Percentiles rank a stretch among this genome's conserved stretches.
Evolutionary conservation across 1,140 invertebrate species (phyloP).

Genomic region (Cyclargus thomasi): DNA sequence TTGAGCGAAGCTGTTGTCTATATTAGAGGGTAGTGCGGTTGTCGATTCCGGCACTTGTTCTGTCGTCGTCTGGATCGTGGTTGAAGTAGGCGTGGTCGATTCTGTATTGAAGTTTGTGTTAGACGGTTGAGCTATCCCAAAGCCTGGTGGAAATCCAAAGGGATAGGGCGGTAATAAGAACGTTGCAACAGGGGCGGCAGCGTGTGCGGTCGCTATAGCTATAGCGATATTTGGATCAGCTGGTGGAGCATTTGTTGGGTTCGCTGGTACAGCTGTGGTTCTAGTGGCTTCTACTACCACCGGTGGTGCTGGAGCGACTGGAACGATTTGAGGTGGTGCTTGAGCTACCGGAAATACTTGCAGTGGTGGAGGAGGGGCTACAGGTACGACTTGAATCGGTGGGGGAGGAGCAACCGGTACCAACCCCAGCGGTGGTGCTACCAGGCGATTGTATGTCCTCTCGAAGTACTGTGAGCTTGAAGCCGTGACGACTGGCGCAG

Average conservation of each 20-base stretch:
- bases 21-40: slow-evolving; percentile 44
- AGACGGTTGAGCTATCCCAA: slow-evolving; percentile 45
- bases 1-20: slow-evolving; percentile 55
- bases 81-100: slow-evolving; percentile 39
- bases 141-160: slow-evolving; percentile 51
- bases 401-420: slow-evolving; percentile 42
- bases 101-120: slow-evolving; percentile 41
- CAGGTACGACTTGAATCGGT: slow-evolving; percentile 36
- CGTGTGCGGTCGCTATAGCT: slow-evolving; percentile 60
- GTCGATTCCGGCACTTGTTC: slow-evolving; percentile 42
- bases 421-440: slow-evolving; percentile 42
- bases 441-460: slow-evolving; percentile 78
- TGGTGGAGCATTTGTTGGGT: slow-evolving; percentile 34
- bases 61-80: slow-evolving; percentile 38
- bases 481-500: slow-evolving; percentile 75
- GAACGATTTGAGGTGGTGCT: slow-evolving; percentile 29
- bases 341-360: slow-evolving; percentile 37
- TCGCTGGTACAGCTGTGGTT: slow-evolving; percentile 30
- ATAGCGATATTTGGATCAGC: slow-evolving; percentile 57
- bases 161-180: slow-evolving; percentile 62
- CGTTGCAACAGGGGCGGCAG: slow-evolving; percentile 58
- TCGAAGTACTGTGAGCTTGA: slow-evolving; percentile 79
- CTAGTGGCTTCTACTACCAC: slow-evolving; percentile 33
- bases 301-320: slow-evolving; percentile 35
- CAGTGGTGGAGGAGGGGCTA: slow-evolving; percentile 39